Conservation (phyloP, 1,140 invertebrate species). For the Agraylea sexmaculata region DNA sequence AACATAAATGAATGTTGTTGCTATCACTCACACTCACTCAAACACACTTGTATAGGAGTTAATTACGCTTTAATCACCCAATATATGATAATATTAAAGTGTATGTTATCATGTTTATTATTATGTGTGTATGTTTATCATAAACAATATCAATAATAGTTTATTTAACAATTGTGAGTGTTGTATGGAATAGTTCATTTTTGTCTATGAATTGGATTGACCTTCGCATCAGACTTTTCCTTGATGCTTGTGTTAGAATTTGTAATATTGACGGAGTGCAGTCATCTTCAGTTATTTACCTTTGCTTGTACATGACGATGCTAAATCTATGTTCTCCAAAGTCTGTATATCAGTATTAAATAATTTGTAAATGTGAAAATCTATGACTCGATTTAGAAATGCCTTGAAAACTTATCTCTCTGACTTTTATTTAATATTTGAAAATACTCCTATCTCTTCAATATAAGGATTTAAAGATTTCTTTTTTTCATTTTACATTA, state of each 20-base stretch:
- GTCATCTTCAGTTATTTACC: background rate
- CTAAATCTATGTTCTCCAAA: background rate
- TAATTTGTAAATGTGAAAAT: background rate
- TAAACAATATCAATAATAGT: slow-evolving; percentile 21
- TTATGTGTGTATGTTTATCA: no score
- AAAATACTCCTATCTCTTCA: slow-evolving; percentile 7
- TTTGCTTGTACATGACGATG: background rate
- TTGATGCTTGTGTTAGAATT: no score
- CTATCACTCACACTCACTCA: slow-evolving; percentile 16
- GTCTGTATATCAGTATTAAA: background rate
- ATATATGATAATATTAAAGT: slow-evolving; percentile 18
- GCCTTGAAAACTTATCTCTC: slow-evolving; percentile 1
- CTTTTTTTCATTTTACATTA: background rate
- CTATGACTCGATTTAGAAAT: background rate
- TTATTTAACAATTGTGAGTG: no score
- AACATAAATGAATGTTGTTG: slow-evolving; percentile 18
- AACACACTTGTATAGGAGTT: slow-evolving; percentile 16
- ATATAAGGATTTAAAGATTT: background rate
- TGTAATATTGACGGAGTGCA: no score
- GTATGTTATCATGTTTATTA: slow-evolving; percentile 10
- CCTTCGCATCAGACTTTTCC: no score
- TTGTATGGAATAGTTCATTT: no score
- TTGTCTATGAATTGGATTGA: no score
- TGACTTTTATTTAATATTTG: slow-evolving; percentile 4
- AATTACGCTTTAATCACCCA: slow-evolving; percentile 18